Percentiles rank a stretch among this genome's conserved stretches.
These are phyloP conservation scores for Stenurella melanura DNA, from an alignment of 2,888 invertebrate genomes.

Conservation along the genomic window DNA sequence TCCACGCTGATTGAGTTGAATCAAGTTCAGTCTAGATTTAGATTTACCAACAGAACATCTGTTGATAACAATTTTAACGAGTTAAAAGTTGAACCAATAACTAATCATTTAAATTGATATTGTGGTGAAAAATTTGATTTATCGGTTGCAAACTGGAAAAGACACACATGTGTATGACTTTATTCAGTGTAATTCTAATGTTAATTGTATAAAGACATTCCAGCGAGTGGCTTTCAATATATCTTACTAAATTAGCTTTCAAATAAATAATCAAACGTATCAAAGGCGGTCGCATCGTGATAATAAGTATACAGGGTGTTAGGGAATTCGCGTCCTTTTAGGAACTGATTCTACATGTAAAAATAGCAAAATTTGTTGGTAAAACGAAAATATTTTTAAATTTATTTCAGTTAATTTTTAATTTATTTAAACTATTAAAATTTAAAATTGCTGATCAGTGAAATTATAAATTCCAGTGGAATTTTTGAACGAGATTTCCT, in stretches of 20 bases:
- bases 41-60: neutral
- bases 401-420: no score
- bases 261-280: neutral
- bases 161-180: neutral
- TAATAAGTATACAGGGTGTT: neutral
- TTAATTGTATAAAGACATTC: neutral
- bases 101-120: neutral
- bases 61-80: neutral
- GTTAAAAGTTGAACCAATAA: constrained; percentile 7
- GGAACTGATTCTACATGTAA: no score
- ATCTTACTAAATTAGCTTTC: neutral
- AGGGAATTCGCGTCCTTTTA: no score
- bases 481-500: no score
- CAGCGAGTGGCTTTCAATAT: neutral
- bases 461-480: no score
- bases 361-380: no score
- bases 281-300: neutral
- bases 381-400: no score
- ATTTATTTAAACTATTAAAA: no score
- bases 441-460: no score
- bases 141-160: neutral
- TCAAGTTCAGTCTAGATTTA: constrained; percentile 5
- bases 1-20: neutral
- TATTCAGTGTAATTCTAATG: neutral
- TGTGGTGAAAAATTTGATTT: neutral